A percentile compares a stretch with the other conserved stretches of the same genome.
These are phyloP conservation scores for Sebastes hubbsi DNA, from an alignment of 2,797 vertebrate species.

Conservation along the genomic window DNA sequence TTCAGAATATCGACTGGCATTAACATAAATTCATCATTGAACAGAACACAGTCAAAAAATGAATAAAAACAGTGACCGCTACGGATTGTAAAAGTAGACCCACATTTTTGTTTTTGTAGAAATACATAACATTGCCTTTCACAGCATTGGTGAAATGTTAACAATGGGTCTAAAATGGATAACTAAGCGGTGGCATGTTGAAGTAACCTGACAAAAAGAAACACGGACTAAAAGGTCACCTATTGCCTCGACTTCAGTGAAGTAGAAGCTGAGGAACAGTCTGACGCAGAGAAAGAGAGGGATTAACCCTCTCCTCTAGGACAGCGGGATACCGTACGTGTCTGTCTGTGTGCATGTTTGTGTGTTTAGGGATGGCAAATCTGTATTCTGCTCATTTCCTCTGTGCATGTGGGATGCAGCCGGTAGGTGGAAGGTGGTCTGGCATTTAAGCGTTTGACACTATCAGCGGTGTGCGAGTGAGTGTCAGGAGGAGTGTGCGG, in stretches of 20 bases:
- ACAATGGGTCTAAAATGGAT: constrained; percentile 23
- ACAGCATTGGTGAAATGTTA: constrained; percentile 24
- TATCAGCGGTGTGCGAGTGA: constrained; percentile 45
- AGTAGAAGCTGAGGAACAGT: constrained; percentile 23
- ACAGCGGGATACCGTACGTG: constrained; percentile 8
- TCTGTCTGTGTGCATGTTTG: background rate
- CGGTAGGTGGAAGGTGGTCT: constrained; percentile 69
- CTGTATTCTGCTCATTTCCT: constrained; percentile 61
- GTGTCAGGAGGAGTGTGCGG: constrained; percentile 44
- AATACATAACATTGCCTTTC: constrained; percentile 1
- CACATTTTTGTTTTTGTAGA: background rate
- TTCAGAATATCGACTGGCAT: too few species aligned
- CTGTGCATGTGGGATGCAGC: constrained; percentile 49
- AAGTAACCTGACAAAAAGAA: constrained; percentile 35
- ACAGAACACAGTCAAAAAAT: background rate
- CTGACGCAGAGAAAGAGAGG: constrained; percentile 4
- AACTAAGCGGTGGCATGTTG: constrained; percentile 19
- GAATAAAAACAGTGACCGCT: background rate
- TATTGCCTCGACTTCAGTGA: constrained; percentile 20
- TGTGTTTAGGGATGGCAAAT: constrained; percentile 35
- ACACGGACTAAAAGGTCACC: constrained; percentile 60
- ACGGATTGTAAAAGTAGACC: background rate
- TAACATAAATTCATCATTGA: too few species aligned
- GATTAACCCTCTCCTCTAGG: constrained; percentile 44
- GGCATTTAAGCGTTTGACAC: constrained; percentile 75